Evolutionary conservation across 2,797 vertebrate genomes (phyloP).

Genomic region (Sebastes taczanowskii): DNA sequence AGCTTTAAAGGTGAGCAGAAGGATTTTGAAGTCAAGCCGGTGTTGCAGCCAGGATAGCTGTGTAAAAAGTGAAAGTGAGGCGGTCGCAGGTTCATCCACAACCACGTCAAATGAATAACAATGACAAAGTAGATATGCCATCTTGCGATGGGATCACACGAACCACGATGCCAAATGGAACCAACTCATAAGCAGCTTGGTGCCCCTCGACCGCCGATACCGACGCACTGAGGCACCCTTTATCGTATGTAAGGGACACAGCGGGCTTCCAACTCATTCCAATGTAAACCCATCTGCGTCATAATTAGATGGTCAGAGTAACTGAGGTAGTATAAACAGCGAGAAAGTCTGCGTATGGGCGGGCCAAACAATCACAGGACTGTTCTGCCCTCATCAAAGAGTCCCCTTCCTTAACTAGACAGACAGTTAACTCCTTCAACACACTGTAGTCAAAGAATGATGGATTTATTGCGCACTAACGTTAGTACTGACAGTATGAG

Average conservation of each 20-base stretch:
- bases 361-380: too few species aligned
- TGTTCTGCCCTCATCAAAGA: too few species aligned
- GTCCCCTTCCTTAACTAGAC: too few species aligned
- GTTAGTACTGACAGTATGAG: too few species aligned
- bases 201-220: too few species aligned
- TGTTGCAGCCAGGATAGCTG: neutral
- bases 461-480: too few species aligned
- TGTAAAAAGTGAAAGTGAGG: neutral
- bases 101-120: neutral
- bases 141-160: neutral
- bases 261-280: neutral
- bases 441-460: too few species aligned
- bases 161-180: neutral
- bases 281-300: neutral
- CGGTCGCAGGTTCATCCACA: neutral
- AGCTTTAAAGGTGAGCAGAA: slow-evolving; percentile 33
- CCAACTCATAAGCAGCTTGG: too few species aligned
- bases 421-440: too few species aligned
- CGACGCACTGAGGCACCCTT: too few species aligned
- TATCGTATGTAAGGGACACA: neutral
- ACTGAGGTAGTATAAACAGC: neutral
- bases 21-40: slow-evolving; percentile 21
- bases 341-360: neutral
- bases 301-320: too few species aligned
- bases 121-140: neutral